Evolutionary conservation across 2,113 vertebrate genomes (phyloP).

Genomic region (Aphyosemion australe): DNA sequence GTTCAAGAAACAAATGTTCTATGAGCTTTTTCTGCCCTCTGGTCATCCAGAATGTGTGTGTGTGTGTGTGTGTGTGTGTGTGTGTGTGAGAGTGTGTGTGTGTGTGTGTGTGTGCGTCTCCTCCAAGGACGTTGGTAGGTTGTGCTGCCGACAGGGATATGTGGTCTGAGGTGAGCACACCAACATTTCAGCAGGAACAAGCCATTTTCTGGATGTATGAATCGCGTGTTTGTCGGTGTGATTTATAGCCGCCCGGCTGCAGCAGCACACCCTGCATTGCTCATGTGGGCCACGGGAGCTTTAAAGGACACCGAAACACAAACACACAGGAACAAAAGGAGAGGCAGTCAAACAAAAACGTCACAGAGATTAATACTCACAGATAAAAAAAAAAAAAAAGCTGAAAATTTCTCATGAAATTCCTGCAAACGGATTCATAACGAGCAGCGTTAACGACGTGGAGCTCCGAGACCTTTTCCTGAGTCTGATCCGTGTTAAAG

Average conservation of each 20-base stretch:
- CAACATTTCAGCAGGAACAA: conserved; percentile 57
- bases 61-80: conserved; percentile 3
- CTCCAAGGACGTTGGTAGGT: conserved; percentile 55
- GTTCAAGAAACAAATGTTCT: neutral
- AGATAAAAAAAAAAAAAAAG: neutral
- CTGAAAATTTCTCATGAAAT: too few species aligned
- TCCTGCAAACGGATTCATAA: too few species aligned
- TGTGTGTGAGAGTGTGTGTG: neutral
- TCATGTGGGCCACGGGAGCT: conserved; percentile 47
- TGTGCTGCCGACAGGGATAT: conserved; percentile 49
- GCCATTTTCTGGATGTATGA: conserved; percentile 32
- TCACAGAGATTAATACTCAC: conserved; percentile 8
- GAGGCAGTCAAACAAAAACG: neutral
- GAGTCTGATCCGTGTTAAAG: too few species aligned
- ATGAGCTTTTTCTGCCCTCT: neutral
- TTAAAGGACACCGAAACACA: conserved; percentile 47
- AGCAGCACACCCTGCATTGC: conserved; percentile 26
- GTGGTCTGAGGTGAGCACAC: conserved; percentile 47
- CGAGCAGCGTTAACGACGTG: too few species aligned
- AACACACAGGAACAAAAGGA: conserved; percentile 11
- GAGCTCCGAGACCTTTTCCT: too few species aligned
- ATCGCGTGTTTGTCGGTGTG: conserved; percentile 49
- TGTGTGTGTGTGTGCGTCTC: conserved; percentile 16
- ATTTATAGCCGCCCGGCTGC: conserved; percentile 58
- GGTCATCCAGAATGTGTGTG: neutral